These are phyloP conservation scores for Tinea pellionella DNA, from an alignment of 2,888 invertebrate genomes.

Conservation along the genomic window DNA sequence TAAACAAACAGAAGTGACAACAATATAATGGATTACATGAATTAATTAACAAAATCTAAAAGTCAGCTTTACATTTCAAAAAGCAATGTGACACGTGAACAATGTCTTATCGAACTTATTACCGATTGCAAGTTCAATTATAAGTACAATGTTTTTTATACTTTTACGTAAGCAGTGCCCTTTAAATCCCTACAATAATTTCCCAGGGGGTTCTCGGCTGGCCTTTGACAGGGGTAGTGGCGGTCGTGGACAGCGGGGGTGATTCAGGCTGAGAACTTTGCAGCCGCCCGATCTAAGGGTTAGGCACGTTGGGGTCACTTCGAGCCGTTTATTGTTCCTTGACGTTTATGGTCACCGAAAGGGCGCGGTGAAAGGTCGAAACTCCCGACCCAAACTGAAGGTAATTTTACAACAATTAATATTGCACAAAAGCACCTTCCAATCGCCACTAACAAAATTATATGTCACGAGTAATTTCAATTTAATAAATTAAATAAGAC, in stretches of 20 bases:
- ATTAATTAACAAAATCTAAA: neutral
- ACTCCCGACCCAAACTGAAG: conserved; percentile 32
- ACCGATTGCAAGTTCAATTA: conserved; percentile 41
- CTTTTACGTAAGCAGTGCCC: conserved; percentile 61
- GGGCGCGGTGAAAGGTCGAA: conserved; percentile 51
- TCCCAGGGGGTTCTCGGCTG: conserved; percentile 57
- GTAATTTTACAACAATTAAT: conserved; percentile 52
- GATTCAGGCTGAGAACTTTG: conserved; percentile 46
- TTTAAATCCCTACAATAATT: conserved; percentile 71
- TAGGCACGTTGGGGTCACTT: conserved; percentile 27
- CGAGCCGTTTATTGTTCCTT: conserved; percentile 59
- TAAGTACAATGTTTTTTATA: conserved; percentile 58
- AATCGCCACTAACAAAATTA: neutral
- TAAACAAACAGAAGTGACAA: neutral
- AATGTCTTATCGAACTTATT: conserved; percentile 41
- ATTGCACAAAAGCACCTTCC: conserved; percentile 23
- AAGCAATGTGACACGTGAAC: conserved; percentile 39
- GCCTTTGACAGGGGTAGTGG: conserved; percentile 62
- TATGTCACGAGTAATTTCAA: neutral
- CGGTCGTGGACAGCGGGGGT: conserved; percentile 57
- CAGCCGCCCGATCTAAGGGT: conserved; percentile 45
- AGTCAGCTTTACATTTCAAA: neutral
- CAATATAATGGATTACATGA: neutral
- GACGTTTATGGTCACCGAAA: conserved; percentile 65
- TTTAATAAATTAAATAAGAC: neutral